These are phyloP conservation scores for Unio delphinus DNA, from an alignment of 2,888 invertebrate genomes.

Conservation along the genomic window DNA sequence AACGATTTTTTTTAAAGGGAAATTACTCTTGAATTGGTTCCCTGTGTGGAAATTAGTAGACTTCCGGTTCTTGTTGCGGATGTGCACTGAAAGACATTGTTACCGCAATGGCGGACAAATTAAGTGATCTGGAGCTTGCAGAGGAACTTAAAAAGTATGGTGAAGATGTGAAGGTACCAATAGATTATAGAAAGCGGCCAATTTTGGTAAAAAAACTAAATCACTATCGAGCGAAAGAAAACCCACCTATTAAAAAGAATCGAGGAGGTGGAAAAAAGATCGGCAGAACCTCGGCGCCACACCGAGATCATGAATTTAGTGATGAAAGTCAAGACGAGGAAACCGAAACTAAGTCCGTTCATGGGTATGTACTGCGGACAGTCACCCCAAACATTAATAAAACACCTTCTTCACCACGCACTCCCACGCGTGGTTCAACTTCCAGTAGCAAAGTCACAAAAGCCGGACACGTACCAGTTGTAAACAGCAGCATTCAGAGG, in stretches of 20 bases:
- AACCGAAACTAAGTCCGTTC: slow-evolving; percentile 18
- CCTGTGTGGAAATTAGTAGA: not conserved
- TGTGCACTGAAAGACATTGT: slow-evolving; percentile 2
- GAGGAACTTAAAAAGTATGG: slow-evolving; percentile 53
- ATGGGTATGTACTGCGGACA: no score
- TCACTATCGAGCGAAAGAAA: slow-evolving; percentile 53
- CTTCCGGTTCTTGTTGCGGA: not conserved
- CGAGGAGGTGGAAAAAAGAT: slow-evolving; percentile 20
- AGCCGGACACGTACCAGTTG: not conserved
- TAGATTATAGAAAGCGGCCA: slow-evolving; percentile 49
- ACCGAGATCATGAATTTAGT: slow-evolving; percentile 30
- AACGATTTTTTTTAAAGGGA: no score
- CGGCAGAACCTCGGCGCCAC: slow-evolving; percentile 20
- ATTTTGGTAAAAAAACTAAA: slow-evolving; percentile 60
- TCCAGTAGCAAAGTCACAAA: not conserved
- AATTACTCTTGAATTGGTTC: not conserved
- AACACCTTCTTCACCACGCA: not conserved
- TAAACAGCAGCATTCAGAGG: slow-evolving; percentile 1
- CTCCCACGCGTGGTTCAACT: not conserved
- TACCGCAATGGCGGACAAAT: slow-evolving; percentile 59
- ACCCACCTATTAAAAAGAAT: slow-evolving; percentile 26
- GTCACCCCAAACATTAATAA: no score
- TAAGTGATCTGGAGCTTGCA: slow-evolving; percentile 52
- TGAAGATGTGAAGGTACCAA: slow-evolving; percentile 51
- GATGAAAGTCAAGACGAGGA: slow-evolving; percentile 40